Evolutionary conservation across 2,888 invertebrate species (phyloP), one percentile per base, ranked within the genome.

Genomic region (Agrypnus murinus): DNA sequence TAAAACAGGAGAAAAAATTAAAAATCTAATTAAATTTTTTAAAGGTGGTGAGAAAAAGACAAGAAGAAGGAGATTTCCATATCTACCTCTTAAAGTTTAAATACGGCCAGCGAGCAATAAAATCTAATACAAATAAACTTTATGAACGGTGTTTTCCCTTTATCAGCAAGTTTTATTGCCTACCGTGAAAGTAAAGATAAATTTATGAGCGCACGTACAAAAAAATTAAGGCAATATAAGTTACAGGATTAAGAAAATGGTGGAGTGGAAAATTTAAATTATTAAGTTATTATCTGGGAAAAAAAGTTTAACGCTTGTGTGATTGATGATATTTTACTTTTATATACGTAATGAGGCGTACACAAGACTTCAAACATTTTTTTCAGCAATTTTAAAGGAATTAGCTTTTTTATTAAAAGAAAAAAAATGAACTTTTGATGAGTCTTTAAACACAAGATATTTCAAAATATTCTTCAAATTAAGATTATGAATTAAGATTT

Each of bases 121-220:
- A 67, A 60, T 60, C 67, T 60, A 67, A 67, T 67, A 67, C 67
- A 67, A 67, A 67, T 60, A 67, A 67, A 67, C 60, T 67, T 67
- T 67, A 67, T 67, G 67, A 67, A 67, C 67, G 67, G 60, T 67
- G 67, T 59, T 67, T 25, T 67, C 50, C 67, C 50, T 67, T 67
- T 67, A 67, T 67, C 67, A 60, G 67, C 34, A 60, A 43, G 67
- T 67, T 67, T 67, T 67, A 67, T 67, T 60, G 67, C 65, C 46
- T 59, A 10, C 32, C 25, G 53, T 25, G 50, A 53, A 67, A 67
- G 55, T 53, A 60, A 59, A 67, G 67, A 67, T 59, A 66, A 67
- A 67, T 60, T 67, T 67, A 59, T 60, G 48, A 48, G 31, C 17
- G 38, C 55, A 55, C 65, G 62, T 50, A 50, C 62, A 63, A 63